phyloP scores from a whole-genome alignment of 2,888 invertebrate genomes.

The Pheosia tremula region DNA sequence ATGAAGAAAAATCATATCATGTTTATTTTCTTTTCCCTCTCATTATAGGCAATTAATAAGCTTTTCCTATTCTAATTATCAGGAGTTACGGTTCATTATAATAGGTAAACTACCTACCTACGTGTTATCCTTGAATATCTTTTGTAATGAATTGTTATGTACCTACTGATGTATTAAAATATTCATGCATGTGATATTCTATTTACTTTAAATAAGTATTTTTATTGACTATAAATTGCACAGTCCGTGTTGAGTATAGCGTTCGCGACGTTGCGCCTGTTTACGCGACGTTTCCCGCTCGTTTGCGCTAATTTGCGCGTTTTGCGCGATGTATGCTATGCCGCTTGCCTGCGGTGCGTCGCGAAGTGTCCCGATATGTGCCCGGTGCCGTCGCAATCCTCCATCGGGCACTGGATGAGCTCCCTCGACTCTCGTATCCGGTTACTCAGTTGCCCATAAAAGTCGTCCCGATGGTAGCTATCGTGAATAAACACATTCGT shows the following conservation, averaged over 20 bases:
- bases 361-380: conserved; percentile 96
- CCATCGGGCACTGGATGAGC: conserved; percentile 92
- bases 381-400: conserved; percentile 93
- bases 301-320: conserved; percentile 10
- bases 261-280: conserved; percentile 16
- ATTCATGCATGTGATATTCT: no score
- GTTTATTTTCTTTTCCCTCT: no score
- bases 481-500: conserved; percentile 58
- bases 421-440: conserved; percentile 89
- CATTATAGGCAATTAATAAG: no score
- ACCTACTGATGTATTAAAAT: no score
- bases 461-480: conserved; percentile 74
- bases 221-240: conserved; percentile 32
- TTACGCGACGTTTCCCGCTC: conserved; percentile 3
- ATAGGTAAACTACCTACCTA: no score
- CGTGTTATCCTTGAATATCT: no score
- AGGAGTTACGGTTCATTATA: no score
- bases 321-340: conserved; percentile 31
- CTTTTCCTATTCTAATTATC: no score
- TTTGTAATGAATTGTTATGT: no score
- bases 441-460: conserved; percentile 71
- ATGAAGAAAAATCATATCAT: no score
- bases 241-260: conserved; percentile 26
- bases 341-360: conserved; percentile 93
- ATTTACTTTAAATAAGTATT: no score